Conservation (phyloP, 1,140 invertebrate genomes). For the Achroia grisella region DNA sequence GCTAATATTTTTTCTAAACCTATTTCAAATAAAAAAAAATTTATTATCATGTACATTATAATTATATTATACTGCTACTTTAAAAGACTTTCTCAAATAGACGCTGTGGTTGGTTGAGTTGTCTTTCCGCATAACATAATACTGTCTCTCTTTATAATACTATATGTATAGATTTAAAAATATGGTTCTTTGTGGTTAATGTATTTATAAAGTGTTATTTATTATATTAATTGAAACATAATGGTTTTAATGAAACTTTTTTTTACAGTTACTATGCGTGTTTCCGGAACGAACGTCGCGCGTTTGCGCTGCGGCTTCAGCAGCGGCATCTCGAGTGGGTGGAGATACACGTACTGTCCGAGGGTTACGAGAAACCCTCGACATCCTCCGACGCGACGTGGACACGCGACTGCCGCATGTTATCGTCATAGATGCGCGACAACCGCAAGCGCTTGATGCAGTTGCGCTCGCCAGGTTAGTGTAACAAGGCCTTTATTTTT, state of each 20-base stretch:
- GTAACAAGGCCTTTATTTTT: background rate
- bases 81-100: no score
- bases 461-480: constrained; percentile 42
- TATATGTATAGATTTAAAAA: no score
- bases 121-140: no score
- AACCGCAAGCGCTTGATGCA: constrained; percentile 50
- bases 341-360: constrained; percentile 50
- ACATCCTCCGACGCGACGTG: constrained; percentile 47
- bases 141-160: no score
- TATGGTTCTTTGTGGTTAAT: no score
- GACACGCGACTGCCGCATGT: constrained; percentile 51
- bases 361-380: constrained; percentile 43
- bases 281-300: constrained; percentile 59
- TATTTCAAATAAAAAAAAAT: no score
- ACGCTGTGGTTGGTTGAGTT: no score
- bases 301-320: constrained; percentile 53
- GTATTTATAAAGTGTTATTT: no score
- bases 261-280: constrained; percentile 56
- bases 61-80: no score
- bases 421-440: constrained; percentile 50
- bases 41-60: no score
- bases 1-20: no score
- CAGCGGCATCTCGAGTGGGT: constrained; percentile 44
- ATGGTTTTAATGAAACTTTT: background rate
- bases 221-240: background rate